These are phyloP conservation scores for Denticeps clupeoides DNA, from an alignment of 2,797 vertebrate genomes.

Conservation along the genomic window DNA sequence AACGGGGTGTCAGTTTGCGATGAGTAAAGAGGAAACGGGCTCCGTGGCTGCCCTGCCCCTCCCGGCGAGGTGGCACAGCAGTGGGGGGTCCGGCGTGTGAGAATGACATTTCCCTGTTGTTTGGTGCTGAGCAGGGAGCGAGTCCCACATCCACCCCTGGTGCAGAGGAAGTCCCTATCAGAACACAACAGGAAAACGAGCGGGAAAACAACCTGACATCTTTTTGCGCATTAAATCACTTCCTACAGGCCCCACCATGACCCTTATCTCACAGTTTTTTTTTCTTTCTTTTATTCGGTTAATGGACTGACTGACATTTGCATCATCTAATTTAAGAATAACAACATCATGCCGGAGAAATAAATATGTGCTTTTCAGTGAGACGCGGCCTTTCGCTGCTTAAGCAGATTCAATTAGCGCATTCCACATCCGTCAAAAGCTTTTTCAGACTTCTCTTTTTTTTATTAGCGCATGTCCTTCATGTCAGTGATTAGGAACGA, in stretches of 20 bases:
- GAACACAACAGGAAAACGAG: conserved; percentile 68
- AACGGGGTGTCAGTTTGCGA: neutral
- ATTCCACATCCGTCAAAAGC: neutral
- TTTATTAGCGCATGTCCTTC: neutral
- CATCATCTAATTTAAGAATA: too few relatives aligned
- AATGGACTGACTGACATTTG: too few relatives aligned
- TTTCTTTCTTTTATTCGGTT: too few relatives aligned
- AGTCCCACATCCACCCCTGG: conserved; percentile 54
- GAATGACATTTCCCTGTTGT: conserved; percentile 53
- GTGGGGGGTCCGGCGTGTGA: conserved; percentile 12
- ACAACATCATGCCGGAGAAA: too few relatives aligned
- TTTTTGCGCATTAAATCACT: conserved; percentile 71
- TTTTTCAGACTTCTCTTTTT: neutral
- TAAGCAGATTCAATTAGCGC: neutral
- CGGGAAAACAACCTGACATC: conserved; percentile 57
- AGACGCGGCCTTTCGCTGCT: neutral
- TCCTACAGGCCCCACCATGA: conserved; percentile 51
- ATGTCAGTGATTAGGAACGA: neutral
- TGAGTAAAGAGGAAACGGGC: neutral
- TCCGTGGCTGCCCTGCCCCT: too few relatives aligned
- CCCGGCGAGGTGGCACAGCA: too few relatives aligned
- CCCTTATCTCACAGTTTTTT: conserved; percentile 26
- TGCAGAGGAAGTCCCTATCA: conserved; percentile 65
- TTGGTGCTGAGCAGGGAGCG: conserved; percentile 48
- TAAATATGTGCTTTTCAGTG: too few relatives aligned